Evolutionary conservation across 2,113 vertebrate species (phyloP).

Genomic region (Eonycteris spelaea): DNA sequence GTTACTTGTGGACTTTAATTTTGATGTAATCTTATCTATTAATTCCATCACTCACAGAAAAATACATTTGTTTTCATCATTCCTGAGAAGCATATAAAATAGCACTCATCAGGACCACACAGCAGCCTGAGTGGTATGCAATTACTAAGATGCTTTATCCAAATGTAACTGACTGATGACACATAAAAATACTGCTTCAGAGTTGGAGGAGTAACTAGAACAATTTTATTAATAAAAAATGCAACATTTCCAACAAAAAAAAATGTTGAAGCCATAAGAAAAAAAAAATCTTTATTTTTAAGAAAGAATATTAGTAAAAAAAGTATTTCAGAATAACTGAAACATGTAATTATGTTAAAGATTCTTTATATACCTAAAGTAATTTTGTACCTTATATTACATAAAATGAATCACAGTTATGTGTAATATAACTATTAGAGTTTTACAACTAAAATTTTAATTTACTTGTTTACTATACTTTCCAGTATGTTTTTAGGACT

Average conservation of each 20-base stretch:
- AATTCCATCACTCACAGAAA: slow-evolving; percentile 23
- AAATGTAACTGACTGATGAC: background rate
- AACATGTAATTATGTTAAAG: slow-evolving; percentile 7
- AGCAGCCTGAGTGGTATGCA: background rate
- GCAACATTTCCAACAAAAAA: background rate
- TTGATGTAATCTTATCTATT: slow-evolving; percentile 42
- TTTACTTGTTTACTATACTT: background rate
- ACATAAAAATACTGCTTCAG: background rate
- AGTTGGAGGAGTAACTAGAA: background rate
- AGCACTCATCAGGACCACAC: background rate
- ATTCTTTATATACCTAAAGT: slow-evolving; percentile 6
- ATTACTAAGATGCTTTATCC: slow-evolving; percentile 8
- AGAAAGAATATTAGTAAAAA: background rate
- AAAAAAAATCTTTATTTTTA: slow-evolving; percentile 4
- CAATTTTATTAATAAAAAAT: slow-evolving; percentile 10
- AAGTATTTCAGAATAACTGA: background rate
- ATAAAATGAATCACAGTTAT: slow-evolving; percentile 9
- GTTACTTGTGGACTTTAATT: slow-evolving; percentile 9
- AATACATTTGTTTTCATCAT: slow-evolving; percentile 31
- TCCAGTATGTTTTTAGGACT: background rate
- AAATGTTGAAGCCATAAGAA: background rate
- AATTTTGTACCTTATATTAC: background rate
- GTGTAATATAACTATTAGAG: background rate
- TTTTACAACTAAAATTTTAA: background rate
- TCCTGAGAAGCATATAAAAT: slow-evolving; percentile 10